Conservation (phyloP, 1,140 invertebrate genomes). For the Plodia interpunctella region DNA sequence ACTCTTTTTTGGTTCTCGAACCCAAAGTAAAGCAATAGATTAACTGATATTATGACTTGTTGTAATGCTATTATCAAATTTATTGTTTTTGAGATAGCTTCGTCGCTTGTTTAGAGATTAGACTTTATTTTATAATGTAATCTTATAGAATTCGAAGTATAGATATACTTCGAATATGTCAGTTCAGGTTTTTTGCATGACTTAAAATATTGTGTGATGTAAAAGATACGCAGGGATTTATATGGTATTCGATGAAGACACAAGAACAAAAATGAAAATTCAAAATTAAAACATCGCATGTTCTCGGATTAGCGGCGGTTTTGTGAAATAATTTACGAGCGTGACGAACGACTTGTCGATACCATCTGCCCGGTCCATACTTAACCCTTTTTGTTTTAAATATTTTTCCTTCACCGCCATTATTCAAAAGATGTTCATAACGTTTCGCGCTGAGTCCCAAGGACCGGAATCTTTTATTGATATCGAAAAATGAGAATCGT, state of each 20-base stretch:
- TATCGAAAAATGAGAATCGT: slow-evolving; percentile 65
- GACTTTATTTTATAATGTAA: slow-evolving; percentile 11
- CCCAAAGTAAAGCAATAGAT: slow-evolving; percentile 62
- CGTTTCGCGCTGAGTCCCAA: slow-evolving; percentile 58
- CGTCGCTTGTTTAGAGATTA: slow-evolving; percentile 23
- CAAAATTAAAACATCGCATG: slow-evolving; percentile 70
- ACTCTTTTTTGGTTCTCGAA: slow-evolving; percentile 49
- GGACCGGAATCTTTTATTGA: slow-evolving; percentile 65
- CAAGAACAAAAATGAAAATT: slow-evolving; percentile 50
- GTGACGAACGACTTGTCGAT: slow-evolving; percentile 68
- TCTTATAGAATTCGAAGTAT: no score
- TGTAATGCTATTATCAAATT: slow-evolving; percentile 51
- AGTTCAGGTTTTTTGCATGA: slow-evolving; percentile 1
- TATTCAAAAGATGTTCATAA: slow-evolving; percentile 71
- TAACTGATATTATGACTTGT: slow-evolving; percentile 51
- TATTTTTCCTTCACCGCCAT: slow-evolving; percentile 63
- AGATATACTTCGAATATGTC: not conserved
- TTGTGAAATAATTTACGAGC: slow-evolving; percentile 72
- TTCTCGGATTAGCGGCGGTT: slow-evolving; percentile 67
- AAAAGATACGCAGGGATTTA: slow-evolving; percentile 50
- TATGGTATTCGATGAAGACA: slow-evolving; percentile 47
- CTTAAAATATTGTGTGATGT: not conserved
- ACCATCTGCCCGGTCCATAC: slow-evolving; percentile 65
- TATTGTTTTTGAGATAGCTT: slow-evolving; percentile 44
- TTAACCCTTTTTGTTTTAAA: slow-evolving; percentile 72